A percentile compares a stretch with the other conserved stretches of the same genome.
These are phyloP conservation scores for Porites evermanni DNA, from an alignment of 92 coral and sea anemone genomes.

Conservation along the genomic window DNA sequence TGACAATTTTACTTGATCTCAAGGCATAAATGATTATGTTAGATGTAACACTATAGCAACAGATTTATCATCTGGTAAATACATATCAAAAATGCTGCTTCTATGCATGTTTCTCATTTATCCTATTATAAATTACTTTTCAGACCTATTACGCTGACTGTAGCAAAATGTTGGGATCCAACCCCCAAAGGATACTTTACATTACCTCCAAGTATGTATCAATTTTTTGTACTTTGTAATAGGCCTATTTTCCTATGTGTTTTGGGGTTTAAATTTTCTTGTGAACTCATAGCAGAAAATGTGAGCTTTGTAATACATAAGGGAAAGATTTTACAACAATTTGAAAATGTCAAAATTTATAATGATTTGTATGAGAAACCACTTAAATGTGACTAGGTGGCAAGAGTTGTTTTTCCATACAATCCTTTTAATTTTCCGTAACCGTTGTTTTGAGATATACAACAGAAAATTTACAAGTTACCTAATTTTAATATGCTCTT, in stretches of 20 bases:
- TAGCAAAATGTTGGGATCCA: conserved; percentile 99
- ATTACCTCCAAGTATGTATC: conserved; percentile 92
- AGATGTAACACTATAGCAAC: no score
- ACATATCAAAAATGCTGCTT: neutral
- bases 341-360: no score
- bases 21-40: neutral
- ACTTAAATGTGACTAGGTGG: neutral
- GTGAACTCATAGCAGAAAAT: neutral
- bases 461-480: no score
- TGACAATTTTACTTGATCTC: neutral
- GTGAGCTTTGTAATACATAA: no score
- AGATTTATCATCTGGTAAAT: no score
- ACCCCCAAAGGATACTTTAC: conserved; percentile 99
- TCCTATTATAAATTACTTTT: neutral
- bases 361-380: no score
- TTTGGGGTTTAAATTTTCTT: no score
- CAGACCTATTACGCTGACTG: conserved; percentile 97
- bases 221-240: neutral
- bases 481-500: no score
- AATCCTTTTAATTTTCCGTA: no score
- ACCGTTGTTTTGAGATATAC: neutral
- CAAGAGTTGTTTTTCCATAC: neutral
- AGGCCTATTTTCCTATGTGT: no score
- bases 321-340: no score
- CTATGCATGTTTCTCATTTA: neutral